These are phyloP conservation scores for Hermaeophaga mercurialis DNA, from an alignment of 2,888 invertebrate genomes.

Conservation along the genomic window DNA sequence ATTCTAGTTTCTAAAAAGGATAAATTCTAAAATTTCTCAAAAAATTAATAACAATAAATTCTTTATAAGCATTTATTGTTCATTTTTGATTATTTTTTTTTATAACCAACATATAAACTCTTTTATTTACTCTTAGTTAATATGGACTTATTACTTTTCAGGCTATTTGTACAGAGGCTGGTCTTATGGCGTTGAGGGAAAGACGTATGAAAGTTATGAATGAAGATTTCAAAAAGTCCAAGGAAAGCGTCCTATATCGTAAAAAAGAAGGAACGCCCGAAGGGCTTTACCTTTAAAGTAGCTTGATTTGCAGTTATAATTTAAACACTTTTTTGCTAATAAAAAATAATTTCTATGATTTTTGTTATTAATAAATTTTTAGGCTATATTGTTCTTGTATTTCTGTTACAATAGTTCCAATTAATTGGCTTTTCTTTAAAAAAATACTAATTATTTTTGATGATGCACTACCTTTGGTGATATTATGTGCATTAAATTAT, in stretches of 20 bases:
- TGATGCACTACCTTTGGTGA: no score
- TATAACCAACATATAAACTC: neutral
- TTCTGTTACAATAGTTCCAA: no score
- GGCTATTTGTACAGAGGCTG: conserved; percentile 99
- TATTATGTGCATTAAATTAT: no score
- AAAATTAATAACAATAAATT: no score
- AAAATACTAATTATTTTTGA: no score
- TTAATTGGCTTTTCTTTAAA: no score
- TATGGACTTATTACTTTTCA: conserved; percentile 53
- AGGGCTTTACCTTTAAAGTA: conserved; percentile 89
- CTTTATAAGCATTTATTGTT: no score
- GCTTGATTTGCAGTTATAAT: conserved; percentile 14
- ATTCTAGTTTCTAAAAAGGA: no score
- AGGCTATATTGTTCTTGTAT: no score
- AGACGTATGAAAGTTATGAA: conserved; percentile 99
- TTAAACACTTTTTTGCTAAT: conserved; percentile 19
- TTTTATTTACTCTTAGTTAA: conserved; percentile 10
- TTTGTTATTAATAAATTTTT: no score
- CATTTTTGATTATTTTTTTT: no score
- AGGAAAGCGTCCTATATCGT: conserved; percentile 97
- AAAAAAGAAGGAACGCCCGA: conserved; percentile 99
- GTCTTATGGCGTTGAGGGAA: conserved; percentile 95
- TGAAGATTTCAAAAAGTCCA: conserved; percentile 99
- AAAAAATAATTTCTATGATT: conserved; percentile 15
- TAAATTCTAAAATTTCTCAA: no score